Evolutionary conservation across 2,888 invertebrate species (phyloP).

Genomic region (Acrobasis repandana): DNA sequence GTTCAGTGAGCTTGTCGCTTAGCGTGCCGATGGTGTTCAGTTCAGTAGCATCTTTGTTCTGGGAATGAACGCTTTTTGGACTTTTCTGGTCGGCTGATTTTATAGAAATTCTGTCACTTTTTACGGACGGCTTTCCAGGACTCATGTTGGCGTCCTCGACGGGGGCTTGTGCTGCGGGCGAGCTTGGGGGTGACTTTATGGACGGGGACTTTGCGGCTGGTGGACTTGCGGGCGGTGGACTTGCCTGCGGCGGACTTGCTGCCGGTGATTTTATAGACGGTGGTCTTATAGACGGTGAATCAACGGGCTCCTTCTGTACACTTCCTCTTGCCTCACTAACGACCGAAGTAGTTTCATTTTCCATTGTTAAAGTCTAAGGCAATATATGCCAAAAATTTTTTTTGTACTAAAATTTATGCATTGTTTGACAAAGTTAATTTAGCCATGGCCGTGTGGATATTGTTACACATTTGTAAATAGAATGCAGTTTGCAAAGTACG

Average conservation of each 20-base stretch:
- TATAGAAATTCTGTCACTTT: conserved; percentile 21
- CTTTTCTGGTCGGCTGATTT: conserved; percentile 28
- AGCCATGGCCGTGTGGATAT: conserved; percentile 15
- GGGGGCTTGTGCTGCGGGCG: background rate
- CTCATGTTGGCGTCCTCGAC: background rate
- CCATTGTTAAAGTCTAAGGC: conserved; percentile 2
- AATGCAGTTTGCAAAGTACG: background rate
- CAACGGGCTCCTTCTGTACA: background rate
- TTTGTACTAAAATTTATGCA: conserved; percentile 19
- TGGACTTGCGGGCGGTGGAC: background rate
- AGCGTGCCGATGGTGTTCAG: conserved; percentile 33
- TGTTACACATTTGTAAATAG: conserved; percentile 3
- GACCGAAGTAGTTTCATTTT: conserved; percentile 8
- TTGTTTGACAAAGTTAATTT: conserved; percentile 12
- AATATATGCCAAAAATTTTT: background rate
- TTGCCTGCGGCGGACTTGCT: background rate
- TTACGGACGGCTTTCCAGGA: conserved; percentile 21
- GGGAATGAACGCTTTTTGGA: conserved; percentile 28
- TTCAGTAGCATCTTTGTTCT: background rate
- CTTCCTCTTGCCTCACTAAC: background rate
- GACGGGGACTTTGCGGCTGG: background rate
- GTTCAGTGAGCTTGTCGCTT: conserved; percentile 13
- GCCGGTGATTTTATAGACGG: background rate
- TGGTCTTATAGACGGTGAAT: background rate
- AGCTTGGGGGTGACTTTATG: background rate